phyloP scores from a whole-genome alignment of 2,113 vertebrate species.

The Corythornis madagascariensis region DNA sequence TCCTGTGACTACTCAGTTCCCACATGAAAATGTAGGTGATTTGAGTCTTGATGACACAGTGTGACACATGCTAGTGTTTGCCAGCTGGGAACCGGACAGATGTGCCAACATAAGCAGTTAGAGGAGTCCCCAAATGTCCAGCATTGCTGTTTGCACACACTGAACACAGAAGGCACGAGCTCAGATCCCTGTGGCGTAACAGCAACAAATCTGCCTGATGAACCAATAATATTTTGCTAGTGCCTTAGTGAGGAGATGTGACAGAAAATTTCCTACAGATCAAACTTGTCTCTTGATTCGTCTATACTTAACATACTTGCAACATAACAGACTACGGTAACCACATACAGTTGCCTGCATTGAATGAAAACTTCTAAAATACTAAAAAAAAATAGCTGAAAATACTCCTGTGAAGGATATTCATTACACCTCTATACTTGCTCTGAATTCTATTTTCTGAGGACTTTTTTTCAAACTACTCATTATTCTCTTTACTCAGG shows the following conservation, averaged over 20 bases:
- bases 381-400: background rate
- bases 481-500: background rate
- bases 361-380: background rate
- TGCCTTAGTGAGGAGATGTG: background rate
- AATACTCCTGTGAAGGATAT: background rate
- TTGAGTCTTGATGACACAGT: background rate
- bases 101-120: background rate
- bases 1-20: background rate
- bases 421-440: background rate
- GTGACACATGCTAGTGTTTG: background rate
- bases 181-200: background rate
- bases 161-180: background rate
- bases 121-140: background rate
- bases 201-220: background rate
- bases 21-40: background rate
- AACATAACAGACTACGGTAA: background rate
- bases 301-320: background rate
- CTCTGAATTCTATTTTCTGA: background rate
- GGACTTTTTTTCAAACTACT: background rate
- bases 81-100: background rate
- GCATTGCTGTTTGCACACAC: rapidly evolving
- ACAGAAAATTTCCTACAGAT: background rate
- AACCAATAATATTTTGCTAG: background rate
- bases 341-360: background rate
- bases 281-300: background rate